Conservation (phyloP, 2,797 vertebrate genomes). For the Phalanger gymnotis region DNA sequence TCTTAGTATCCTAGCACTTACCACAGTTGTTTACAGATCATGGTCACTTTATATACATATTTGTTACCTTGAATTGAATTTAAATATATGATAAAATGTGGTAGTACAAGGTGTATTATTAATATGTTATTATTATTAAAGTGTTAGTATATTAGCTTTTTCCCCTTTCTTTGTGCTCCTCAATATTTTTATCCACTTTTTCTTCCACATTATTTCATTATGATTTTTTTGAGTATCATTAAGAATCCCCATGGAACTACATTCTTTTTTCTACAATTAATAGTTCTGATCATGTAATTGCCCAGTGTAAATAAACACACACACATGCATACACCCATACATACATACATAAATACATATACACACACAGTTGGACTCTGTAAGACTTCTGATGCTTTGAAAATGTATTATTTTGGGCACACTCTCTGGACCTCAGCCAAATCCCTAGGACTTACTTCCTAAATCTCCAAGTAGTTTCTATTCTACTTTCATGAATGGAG, state of each 20-base stretch:
- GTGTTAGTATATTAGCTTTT: no score
- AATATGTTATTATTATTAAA: no score
- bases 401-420: not conserved
- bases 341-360: no score
- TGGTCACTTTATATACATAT: not conserved
- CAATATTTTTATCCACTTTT: not conserved
- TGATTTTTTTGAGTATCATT: not conserved
- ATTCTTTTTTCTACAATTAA: no score
- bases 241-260: not conserved
- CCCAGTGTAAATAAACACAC: no score
- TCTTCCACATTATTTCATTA: not conserved
- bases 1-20: not conserved
- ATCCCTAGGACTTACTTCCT: not conserved
- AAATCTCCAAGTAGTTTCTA: not conserved
- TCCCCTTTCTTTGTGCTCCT: not conserved
- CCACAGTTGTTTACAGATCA: not conserved
- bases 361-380: not conserved
- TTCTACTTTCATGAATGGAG: not conserved
- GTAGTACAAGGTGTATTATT: not conserved
- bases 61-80: not conserved
- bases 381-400: not conserved
- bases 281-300: no score
- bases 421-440: not conserved
- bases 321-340: no score
- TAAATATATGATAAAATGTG: not conserved